A percentile compares a stretch with the other conserved stretches of the same genome.
Evolutionary conservation across 2,888 invertebrate species (phyloP).

Genomic region (Leptinotarsa peninsularis): DNA sequence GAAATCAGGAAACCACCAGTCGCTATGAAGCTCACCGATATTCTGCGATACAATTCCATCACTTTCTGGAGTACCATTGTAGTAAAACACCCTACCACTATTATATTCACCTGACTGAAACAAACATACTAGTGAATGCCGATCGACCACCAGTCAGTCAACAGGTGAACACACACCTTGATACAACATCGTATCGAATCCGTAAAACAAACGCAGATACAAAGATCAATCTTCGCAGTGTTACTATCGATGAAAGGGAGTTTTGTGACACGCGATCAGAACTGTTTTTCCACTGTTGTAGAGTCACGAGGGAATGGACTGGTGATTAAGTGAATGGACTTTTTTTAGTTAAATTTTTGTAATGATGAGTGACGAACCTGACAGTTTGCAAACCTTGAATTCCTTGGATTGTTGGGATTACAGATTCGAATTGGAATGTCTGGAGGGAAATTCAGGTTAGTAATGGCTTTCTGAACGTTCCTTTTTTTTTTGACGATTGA

Average conservation of each 20-base stretch:
- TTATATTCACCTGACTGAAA: conserved; percentile 4
- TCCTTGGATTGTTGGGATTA: conserved; percentile 86
- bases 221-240: not conserved
- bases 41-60: not conserved
- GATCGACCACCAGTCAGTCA: not conserved
- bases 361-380: conserved; percentile 59
- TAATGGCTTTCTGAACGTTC: not conserved
- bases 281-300: not conserved
- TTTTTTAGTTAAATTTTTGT: conserved; percentile 13
- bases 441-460: conserved; percentile 81
- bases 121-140: not conserved
- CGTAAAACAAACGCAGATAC: not conserved
- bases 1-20: no score
- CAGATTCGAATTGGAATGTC: conserved; percentile 84
- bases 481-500: no score
- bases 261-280: not conserved
- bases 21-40: not conserved
- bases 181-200: not conserved
- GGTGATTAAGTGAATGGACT: conserved; percentile 8
- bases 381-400: conserved; percentile 64
- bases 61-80: not conserved
- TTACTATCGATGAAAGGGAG: not conserved
- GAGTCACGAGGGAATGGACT: not conserved
- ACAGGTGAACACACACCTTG: conserved; percentile 12
- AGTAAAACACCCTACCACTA: conserved; percentile 14